Evolutionary conservation across 2,888 invertebrate species (phyloP), one percentile per base, ranked within the genome.

Genomic region (Coleophora deauratella): DNA sequence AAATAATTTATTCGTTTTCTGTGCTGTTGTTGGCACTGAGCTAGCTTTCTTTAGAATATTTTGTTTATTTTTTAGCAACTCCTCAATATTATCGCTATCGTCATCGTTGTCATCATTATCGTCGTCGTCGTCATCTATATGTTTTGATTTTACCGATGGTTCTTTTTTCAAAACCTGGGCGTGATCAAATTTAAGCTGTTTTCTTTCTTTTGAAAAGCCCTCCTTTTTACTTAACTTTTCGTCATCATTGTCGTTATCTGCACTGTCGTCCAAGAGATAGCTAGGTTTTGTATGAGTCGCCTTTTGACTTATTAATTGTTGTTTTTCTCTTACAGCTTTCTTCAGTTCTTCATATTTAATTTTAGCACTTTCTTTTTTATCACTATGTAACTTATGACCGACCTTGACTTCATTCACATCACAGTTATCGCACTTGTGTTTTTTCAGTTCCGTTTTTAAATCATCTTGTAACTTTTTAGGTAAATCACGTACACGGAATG

Each of bases 401-500:
- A 69, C 65, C 62, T 73, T 59, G 56, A 49, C 51, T 51, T 66
- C 66, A 55, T 57, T 74, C 60, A 71, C 74, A 62, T 78, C 79
- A 79, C 82, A 82, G 53, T 71, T 59, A 44, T 78, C 79, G 75
- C 81, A 82, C 60, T 67, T 73, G 53, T 66, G 68, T 55, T 65
- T 72, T 59, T 68, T 72, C 37, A 65, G 57, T 54, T 60, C 61
- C 27, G 53, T 36, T 54, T 57, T 61, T 37, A 51, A 38, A 38
- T 59, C 66, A 50, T 74, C 72, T 49, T 66, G 50, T 44, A 59
- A 55, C 50, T 52, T 56, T 69, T 73, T 81, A 45, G 79, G 78
- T 59, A 78, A 63, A 63, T 84, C 81, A 52, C 86, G 84, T 51
- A 86, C 67, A 57, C 86, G 86, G 73, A 86, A 86, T 72, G 86